Conservation (phyloP, 2,113 vertebrate species). For the Gobio gobio region DNA sequence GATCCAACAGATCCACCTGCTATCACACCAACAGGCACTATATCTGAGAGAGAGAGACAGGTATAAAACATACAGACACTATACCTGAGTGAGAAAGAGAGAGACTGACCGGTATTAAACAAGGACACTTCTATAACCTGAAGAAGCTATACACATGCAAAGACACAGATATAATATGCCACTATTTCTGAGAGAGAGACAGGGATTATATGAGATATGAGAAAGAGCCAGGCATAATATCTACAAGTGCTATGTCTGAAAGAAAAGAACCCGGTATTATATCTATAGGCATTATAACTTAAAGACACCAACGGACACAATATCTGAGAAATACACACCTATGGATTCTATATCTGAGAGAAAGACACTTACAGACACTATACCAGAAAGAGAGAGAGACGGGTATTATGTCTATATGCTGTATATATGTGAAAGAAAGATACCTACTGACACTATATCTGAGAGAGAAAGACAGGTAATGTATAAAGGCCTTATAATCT, state of each 20-base stretch:
- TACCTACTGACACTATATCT: neutral
- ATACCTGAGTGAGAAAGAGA: conserved; percentile 75
- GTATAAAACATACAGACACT: conserved; percentile 73
- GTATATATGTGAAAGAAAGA: neutral
- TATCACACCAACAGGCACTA: conserved; percentile 89
- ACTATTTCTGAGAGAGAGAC: neutral
- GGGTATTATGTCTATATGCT: neutral
- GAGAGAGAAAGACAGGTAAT: neutral
- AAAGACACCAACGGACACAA: neutral
- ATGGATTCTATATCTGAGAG: neutral
- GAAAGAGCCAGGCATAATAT: neutral
- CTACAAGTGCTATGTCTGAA: neutral
- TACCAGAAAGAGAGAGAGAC: neutral
- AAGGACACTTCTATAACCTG: neutral
- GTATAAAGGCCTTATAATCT: too few species aligned
- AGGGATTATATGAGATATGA: neutral
- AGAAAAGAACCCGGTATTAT: too few species aligned
- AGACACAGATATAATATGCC: neutral
- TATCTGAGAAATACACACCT: neutral
- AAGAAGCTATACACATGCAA: neutral
- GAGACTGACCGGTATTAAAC: neutral
- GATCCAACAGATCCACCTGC: conserved; percentile 85
- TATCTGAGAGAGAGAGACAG: conserved; percentile 74
- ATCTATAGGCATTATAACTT: neutral
- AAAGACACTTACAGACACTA: neutral